These are phyloP conservation scores for Athalia cordata DNA, from an alignment of 2,888 invertebrate genomes.

Conservation along the genomic window DNA sequence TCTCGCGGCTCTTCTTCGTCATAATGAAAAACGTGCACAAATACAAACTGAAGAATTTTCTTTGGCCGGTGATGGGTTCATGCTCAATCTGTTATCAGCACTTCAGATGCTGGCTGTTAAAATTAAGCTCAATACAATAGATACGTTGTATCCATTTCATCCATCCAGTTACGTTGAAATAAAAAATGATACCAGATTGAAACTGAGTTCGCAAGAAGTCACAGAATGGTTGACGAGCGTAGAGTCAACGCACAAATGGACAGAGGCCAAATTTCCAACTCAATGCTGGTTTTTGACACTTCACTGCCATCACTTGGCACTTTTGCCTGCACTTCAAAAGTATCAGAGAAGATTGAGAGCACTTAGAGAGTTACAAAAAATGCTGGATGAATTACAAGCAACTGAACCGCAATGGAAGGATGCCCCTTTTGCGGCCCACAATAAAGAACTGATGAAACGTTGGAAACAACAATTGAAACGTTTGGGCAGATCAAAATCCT, in stretches of 20 bases:
- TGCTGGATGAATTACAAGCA: conserved; percentile 88
- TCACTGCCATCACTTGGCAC: conserved; percentile 93
- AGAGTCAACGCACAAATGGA: conserved; percentile 78
- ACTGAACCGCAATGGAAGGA: conserved; percentile 90
- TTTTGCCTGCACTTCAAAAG: conserved; percentile 92
- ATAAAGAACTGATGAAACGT: conserved; percentile 87
- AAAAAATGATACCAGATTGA: conserved; percentile 88
- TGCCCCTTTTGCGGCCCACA: conserved; percentile 84
- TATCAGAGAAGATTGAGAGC: conserved; percentile 85
- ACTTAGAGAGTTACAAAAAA: conserved; percentile 90
- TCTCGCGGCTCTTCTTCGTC: conserved; percentile 84
- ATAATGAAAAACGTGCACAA: conserved; percentile 92
- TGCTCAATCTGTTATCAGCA: conserved; percentile 94
- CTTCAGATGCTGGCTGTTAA: conserved; percentile 93
- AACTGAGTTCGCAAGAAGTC: conserved; percentile 80
- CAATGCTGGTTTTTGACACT: conserved; percentile 98
- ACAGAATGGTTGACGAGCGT: conserved; percentile 42
- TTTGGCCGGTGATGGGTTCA: conserved; percentile 95
- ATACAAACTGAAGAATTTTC: conserved; percentile 91
- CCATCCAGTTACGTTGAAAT: conserved; percentile 84
- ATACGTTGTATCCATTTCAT: conserved; percentile 92
- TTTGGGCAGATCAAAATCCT: conserved; percentile 87
- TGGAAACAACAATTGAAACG: conserved; percentile 91
- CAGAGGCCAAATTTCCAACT: conserved; percentile 93
- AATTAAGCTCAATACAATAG: conserved; percentile 92